A percentile compares a stretch with the other conserved stretches of the same genome.
Conservation (phyloP, 2,888 invertebrate species). For the Toxonevra muliebris region DNA sequence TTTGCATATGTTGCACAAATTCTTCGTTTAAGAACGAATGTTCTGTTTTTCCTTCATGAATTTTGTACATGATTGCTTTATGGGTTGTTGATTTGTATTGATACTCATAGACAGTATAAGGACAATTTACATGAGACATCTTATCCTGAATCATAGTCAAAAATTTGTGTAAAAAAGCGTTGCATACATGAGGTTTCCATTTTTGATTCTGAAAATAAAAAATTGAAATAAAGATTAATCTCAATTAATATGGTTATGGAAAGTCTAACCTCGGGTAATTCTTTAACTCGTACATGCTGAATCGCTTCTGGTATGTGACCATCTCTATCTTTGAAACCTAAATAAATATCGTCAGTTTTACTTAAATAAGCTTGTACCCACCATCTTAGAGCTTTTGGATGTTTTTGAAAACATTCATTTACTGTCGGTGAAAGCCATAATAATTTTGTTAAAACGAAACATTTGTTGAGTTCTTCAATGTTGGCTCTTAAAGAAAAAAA, state of each 20-base stretch:
- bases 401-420: background rate
- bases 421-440: background rate
- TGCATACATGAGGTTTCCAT: constrained; percentile 19
- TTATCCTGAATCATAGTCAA: constrained; percentile 5
- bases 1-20: constrained; percentile 10
- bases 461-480: constrained; percentile 9
- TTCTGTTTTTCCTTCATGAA: constrained; percentile 12
- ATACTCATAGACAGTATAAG: constrained; percentile 21
- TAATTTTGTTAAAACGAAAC: constrained; percentile 16
- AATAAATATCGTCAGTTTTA: constrained; percentile 6
- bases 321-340: constrained; percentile 6
- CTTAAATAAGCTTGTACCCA: constrained; percentile 21
- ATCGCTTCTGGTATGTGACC: constrained; percentile 11
- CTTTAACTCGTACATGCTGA: background rate
- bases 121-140: constrained; percentile 10
- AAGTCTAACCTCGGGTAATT: constrained; percentile 14
- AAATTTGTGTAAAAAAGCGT: constrained; percentile 13
- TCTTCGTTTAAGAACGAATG: constrained; percentile 10
- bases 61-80: constrained; percentile 13
- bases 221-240: background rate
- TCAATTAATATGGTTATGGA: background rate
- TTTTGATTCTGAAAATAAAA: constrained; percentile 5
- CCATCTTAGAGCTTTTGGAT: constrained; percentile 14
- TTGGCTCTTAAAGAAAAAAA: constrained; percentile 4
- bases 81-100: background rate